phyloP scores from a whole-genome alignment of 1,140 invertebrate species.

The Nephila pilipes region DNA sequence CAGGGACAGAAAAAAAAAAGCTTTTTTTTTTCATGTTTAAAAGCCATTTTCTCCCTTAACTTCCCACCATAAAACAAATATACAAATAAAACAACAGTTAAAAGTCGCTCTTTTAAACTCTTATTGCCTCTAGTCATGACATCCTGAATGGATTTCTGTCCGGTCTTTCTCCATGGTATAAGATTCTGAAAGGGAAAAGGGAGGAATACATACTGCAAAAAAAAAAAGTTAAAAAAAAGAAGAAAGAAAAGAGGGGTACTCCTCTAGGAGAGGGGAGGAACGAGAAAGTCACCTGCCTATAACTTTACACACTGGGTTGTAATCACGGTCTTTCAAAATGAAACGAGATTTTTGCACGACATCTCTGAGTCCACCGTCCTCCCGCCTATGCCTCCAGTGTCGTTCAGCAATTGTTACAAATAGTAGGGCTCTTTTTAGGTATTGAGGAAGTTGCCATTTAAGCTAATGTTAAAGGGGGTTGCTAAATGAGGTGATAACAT shows the following conservation, averaged over 20 bases:
- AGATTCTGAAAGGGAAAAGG: not conserved
- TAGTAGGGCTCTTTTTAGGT: not conserved
- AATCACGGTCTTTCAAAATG: conserved; percentile 42
- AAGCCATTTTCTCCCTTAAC: not conserved
- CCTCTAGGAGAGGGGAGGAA: not conserved
- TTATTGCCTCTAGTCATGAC: conserved; percentile 55
- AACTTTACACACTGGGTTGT: conserved; percentile 16
- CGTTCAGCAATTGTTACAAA: conserved; percentile 7
- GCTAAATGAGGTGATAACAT: conserved; percentile 53
- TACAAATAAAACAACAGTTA: conserved; percentile 43
- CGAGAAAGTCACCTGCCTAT: conserved; percentile 54
- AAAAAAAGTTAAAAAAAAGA: conserved; percentile 3
- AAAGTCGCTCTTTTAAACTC: conserved; percentile 31
- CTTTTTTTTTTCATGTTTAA: not conserved
- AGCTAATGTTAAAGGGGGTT: conserved; percentile 26
- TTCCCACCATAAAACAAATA: conserved; percentile 8
- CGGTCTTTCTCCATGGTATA: not conserved
- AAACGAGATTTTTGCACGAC: conserved; percentile 50
- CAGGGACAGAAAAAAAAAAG: no score
- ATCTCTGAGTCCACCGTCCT: not conserved
- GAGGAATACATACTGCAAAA: not conserved
- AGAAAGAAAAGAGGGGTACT: not conserved
- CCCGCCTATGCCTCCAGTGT: not conserved
- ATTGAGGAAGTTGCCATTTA: conserved; percentile 44
- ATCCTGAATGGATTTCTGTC: conserved; percentile 15